phyloP scores from a whole-genome alignment of 1,140 invertebrate genomes.

The Calosoma granatense region DNA sequence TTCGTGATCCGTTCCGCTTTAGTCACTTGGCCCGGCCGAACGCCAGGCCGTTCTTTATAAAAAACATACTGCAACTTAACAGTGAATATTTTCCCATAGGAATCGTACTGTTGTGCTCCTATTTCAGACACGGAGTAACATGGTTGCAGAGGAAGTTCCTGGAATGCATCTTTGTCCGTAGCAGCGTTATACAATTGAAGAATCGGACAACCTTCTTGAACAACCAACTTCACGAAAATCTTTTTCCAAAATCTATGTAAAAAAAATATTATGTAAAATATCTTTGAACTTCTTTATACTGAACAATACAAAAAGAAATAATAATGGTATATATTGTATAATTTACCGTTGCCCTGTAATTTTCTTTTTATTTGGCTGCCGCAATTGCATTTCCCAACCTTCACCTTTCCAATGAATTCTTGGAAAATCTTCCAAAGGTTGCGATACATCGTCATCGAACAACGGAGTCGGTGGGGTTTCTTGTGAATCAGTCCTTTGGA shows the following conservation, averaged over 20 bases:
- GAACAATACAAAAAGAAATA: too few relatives aligned
- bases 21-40: constrained; percentile 89
- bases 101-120: constrained; percentile 94
- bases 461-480: constrained; percentile 83
- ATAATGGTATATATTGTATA: not conserved
- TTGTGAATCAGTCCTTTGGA: constrained; percentile 50
- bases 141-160: constrained; percentile 85
- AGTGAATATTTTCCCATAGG: constrained; percentile 98
- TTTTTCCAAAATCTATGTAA: constrained; percentile 92
- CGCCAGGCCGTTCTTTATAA: constrained; percentile 95
- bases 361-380: constrained; percentile 97
- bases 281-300: not conserved
- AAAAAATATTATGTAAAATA: not conserved
- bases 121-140: constrained; percentile 89
- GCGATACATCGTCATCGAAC: constrained; percentile 89
- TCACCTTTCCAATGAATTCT: constrained; percentile 65
- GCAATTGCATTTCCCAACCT: constrained; percentile 95
- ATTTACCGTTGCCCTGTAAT: constrained; percentile 77
- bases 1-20: constrained; percentile 86
- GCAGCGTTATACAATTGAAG: constrained; percentile 77
- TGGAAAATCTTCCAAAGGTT: constrained; percentile 88
- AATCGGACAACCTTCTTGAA: constrained; percentile 72
- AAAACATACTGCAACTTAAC: constrained; percentile 97
- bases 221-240: constrained; percentile 73
- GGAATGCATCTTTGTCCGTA: constrained; percentile 83